phyloP scores from a whole-genome alignment of 2,888 invertebrate species.

The Ophioninae sp. region DNA sequence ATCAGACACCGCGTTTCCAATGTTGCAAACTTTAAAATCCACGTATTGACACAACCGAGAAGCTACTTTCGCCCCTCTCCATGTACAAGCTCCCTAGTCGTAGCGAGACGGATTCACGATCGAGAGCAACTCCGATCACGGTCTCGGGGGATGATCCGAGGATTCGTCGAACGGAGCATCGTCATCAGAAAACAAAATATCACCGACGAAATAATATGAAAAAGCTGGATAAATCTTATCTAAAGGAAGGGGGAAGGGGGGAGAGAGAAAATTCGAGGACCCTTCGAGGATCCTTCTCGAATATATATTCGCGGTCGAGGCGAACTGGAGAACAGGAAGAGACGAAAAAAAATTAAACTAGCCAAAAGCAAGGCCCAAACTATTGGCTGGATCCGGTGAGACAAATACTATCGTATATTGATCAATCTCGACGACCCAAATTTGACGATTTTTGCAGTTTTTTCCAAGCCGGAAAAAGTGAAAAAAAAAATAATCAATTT shows the following conservation, averaged over 20 bases:
- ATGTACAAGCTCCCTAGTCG: conserved; percentile 55
- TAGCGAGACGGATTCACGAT: neutral
- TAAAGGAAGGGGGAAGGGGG: conserved; percentile 48
- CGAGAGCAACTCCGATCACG: neutral
- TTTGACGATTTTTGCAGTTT: too few relatives aligned
- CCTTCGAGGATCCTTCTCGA: conserved; percentile 23
- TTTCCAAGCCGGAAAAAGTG: too few relatives aligned
- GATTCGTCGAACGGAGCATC: conserved; percentile 6
- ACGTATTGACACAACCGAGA: neutral
- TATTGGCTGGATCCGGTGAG: too few relatives aligned
- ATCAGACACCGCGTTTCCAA: neutral
- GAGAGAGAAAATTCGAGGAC: conserved; percentile 39
- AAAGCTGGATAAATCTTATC: conserved; percentile 43
- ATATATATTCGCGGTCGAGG: conserved; percentile 16
- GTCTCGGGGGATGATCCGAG: neutral
- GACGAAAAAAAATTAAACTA: conserved; percentile 13
- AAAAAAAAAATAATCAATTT: too few relatives aligned
- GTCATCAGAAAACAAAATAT: conserved; percentile 34
- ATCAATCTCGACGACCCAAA: too few relatives aligned
- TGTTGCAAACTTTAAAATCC: too few relatives aligned
- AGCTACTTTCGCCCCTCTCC: conserved; percentile 54
- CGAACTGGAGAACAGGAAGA: conserved; percentile 18
- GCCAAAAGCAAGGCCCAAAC: too few relatives aligned
- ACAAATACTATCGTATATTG: too few relatives aligned
- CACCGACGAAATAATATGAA: conserved; percentile 45